Evolutionary conservation across 2,888 invertebrate genomes (phyloP).

Genomic region (Dicyrtomina minuta): DNA sequence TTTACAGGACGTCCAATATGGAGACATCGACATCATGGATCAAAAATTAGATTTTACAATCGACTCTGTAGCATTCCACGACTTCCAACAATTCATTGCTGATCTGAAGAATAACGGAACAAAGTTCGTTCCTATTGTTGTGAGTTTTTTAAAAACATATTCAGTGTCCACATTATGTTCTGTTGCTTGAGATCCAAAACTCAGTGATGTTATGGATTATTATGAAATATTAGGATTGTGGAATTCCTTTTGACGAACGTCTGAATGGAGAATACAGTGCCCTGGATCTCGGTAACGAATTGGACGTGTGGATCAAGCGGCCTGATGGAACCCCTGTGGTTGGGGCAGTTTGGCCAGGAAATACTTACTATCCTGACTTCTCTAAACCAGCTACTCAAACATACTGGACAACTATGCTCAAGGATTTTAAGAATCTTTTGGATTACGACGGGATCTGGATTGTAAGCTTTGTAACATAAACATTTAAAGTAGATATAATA

Average conservation of each 20-base stretch:
- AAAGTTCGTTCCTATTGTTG: slow-evolving; percentile 49
- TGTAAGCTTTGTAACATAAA: slow-evolving; percentile 60
- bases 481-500: neutral
- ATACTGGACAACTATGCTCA: slow-evolving; percentile 73
- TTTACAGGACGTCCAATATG: slow-evolving; percentile 47
- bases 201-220: neutral
- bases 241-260: slow-evolving; percentile 43
- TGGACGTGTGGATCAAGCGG: slow-evolving; percentile 53
- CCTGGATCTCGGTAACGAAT: slow-evolving; percentile 45
- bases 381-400: slow-evolving; percentile 69
- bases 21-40: slow-evolving; percentile 64
- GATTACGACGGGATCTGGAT: slow-evolving; percentile 83
- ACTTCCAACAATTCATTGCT: slow-evolving; percentile 68
- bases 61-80: slow-evolving; percentile 64
- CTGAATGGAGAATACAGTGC: slow-evolving; percentile 43
- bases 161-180: neutral
- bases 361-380: slow-evolving; percentile 74
- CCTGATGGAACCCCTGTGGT: slow-evolving; percentile 42
- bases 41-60: slow-evolving; percentile 77
- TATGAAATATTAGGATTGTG: slow-evolving; percentile 40
- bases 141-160: slow-evolving; percentile 24
- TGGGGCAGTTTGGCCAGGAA: slow-evolving; percentile 43
- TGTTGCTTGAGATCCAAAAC: neutral
- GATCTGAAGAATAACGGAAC: slow-evolving; percentile 65
- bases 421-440: slow-evolving; percentile 64